Conservation (phyloP, 2,888 invertebrate species). For the Odontocerum albicorne region DNA sequence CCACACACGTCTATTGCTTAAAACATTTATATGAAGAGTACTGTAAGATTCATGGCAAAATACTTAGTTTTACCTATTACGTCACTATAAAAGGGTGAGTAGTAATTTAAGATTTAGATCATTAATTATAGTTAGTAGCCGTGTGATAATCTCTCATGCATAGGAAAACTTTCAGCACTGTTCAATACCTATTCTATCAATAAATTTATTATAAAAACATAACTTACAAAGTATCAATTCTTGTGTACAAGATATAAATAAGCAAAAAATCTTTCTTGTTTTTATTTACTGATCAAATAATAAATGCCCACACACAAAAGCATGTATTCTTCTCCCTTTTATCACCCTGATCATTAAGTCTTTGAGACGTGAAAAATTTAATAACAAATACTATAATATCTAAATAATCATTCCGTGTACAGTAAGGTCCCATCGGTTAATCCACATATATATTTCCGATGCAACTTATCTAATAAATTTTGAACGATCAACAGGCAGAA, state of each 20-base stretch:
- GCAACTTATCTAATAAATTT: constrained; percentile 29
- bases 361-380: constrained; percentile 31
- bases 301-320: constrained; percentile 34
- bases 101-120: constrained; percentile 22
- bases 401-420: constrained; percentile 16
- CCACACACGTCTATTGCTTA: constrained; percentile 33
- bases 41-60: constrained; percentile 25
- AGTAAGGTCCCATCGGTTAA: constrained; percentile 22
- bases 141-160: constrained; percentile 26
- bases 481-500: constrained; percentile 31
- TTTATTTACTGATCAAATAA: constrained; percentile 16
- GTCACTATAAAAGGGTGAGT: constrained; percentile 31
- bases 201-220: constrained; percentile 35
- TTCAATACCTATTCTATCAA: constrained; percentile 30
- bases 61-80: constrained; percentile 21
- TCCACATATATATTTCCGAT: constrained; percentile 16
- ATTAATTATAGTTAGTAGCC: constrained; percentile 29
- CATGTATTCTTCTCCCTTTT: constrained; percentile 20
- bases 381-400: constrained; percentile 26
- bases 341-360: constrained; percentile 33
- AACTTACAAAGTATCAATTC: constrained; percentile 33
- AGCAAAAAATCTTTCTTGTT: constrained; percentile 22
- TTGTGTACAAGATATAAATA: constrained; percentile 28
- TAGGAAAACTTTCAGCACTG: constrained; percentile 29
- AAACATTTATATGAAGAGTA: constrained; percentile 23